These are phyloP conservation scores for Trypoxylus dichotomus DNA, from an alignment of 1,140 invertebrate genomes.

Conservation along the genomic window DNA sequence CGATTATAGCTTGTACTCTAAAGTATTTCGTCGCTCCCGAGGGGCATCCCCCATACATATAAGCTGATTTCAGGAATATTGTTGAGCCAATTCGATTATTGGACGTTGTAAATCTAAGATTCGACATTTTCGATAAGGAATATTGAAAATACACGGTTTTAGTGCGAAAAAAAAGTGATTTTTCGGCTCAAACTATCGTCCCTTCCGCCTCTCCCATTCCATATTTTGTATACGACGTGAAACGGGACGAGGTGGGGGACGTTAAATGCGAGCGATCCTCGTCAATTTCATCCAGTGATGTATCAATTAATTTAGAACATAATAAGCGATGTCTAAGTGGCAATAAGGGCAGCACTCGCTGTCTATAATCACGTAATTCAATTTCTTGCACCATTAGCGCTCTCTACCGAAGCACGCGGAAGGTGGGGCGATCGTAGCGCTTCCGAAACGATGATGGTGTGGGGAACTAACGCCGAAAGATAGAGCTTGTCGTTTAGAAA, in stretches of 20 bases:
- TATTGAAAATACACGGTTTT: neutral
- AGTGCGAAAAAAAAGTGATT: neutral
- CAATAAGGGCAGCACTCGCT: neutral
- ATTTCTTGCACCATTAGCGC: conserved; percentile 2
- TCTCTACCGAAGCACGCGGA: neutral
- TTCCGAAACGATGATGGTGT: neutral
- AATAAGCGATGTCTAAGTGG: conserved; percentile 21
- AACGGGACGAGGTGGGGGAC: too few relatives aligned
- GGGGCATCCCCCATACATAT: neutral
- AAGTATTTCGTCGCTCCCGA: neutral
- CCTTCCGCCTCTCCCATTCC: neutral
- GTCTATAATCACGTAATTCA: conserved; percentile 13
- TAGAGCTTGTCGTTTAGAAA: neutral
- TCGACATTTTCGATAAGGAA: neutral
- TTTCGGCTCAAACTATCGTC: neutral
- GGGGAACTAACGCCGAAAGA: neutral
- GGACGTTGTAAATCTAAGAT: neutral
- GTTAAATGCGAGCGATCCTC: neutral
- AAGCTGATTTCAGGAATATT: neutral
- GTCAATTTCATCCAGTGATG: neutral
- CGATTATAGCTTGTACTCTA: neutral
- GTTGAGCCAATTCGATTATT: neutral
- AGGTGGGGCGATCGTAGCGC: neutral
- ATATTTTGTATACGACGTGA: neutral
- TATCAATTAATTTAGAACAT: conserved; percentile 20